phyloP scores from a whole-genome alignment of 2,888 invertebrate genomes.

The Caenorhabditis doughertyi region DNA sequence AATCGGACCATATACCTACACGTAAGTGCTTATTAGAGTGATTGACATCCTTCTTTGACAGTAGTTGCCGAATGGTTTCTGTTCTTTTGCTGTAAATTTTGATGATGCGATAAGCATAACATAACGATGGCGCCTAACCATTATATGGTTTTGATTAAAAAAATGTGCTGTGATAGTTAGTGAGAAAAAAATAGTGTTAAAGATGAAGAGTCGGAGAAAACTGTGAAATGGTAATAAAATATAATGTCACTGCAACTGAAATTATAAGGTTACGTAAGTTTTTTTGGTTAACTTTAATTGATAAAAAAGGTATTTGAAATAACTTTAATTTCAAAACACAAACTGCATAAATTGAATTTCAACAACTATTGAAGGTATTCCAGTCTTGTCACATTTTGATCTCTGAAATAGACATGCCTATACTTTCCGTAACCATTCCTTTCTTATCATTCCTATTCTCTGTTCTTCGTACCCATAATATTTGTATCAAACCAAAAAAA shows the following conservation, averaged over 20 bases:
- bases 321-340: no score
- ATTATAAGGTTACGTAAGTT: not conserved
- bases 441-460: conserved; percentile 19
- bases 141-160: conserved; percentile 24
- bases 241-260: conserved; percentile 26
- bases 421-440: not conserved
- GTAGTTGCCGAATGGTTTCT: conserved; percentile 17
- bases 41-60: conserved; percentile 16
- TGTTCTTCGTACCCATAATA: conserved; percentile 52
- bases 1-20: conserved; percentile 71
- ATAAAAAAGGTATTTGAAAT: not conserved
- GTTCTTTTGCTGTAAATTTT: conserved; percentile 34
- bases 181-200: not conserved
- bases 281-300: not conserved
- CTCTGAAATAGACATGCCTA: conserved; percentile 3
- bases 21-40: conserved; percentile 65
- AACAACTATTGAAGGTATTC: no score
- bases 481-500: not conserved
- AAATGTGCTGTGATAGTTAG: conserved; percentile 30
- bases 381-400: conserved; percentile 5
- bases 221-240: conserved; percentile 23
- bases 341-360: no score
- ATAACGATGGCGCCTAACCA: conserved; percentile 37
- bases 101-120: conserved; percentile 32
- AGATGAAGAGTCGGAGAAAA: not conserved